phyloP scores from a whole-genome alignment of 1,140 invertebrate genomes.

The Ostrea edulis region DNA sequence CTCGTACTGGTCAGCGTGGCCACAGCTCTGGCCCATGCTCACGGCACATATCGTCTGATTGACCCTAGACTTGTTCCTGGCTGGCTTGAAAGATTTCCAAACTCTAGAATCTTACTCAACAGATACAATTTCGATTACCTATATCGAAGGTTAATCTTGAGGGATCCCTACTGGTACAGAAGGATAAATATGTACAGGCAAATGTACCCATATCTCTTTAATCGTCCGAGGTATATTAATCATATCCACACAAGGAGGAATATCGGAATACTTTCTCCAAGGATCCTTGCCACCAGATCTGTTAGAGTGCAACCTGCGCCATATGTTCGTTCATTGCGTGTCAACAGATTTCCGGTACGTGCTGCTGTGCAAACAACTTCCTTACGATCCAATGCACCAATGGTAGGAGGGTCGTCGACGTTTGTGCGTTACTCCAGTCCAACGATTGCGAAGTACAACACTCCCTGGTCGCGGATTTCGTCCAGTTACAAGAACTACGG shows the following conservation, averaged over 20 bases:
- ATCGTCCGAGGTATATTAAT: neutral
- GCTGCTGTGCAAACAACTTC: too few relatives aligned
- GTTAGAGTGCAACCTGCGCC: neutral
- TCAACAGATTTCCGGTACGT: too few relatives aligned
- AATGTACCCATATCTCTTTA: neutral
- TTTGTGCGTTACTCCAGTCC: neutral
- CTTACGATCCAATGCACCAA: too few relatives aligned
- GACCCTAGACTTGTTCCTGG: neutral
- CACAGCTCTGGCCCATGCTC: neutral
- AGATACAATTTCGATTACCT: neutral
- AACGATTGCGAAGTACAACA: neutral
- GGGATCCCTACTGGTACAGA: neutral
- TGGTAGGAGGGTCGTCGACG: neutral
- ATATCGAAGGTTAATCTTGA: neutral
- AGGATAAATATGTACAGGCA: neutral
- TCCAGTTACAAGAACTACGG: neutral
- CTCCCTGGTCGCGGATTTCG: neutral
- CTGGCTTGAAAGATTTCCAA: neutral
- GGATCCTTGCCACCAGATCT: neutral
- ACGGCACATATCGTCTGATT: neutral
- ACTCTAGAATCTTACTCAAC: constrained; percentile 13
- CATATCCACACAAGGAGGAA: neutral
- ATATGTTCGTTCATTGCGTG: too few relatives aligned
- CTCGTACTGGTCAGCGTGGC: neutral
- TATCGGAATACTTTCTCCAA: neutral